These are phyloP conservation scores for Dichetophora obliterata DNA, from an alignment of 2,888 invertebrate species.

Conservation along the genomic window DNA sequence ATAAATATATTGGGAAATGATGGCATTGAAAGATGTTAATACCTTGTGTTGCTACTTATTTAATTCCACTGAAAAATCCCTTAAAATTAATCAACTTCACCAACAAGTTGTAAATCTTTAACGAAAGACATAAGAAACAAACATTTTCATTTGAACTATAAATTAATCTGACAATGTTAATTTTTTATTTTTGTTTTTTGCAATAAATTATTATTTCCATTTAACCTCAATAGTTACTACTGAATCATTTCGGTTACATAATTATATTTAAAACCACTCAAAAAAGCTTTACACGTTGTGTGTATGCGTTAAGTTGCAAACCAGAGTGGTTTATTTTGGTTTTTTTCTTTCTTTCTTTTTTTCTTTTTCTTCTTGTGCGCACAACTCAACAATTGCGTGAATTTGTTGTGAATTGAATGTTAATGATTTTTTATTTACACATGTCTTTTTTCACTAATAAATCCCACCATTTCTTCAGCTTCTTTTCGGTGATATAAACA, in stretches of 20 bases:
- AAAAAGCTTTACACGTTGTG: background rate
- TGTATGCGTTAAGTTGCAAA: too few relatives aligned
- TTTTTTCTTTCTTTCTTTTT: too few relatives aligned
- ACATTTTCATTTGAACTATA: background rate
- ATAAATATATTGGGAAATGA: too few relatives aligned
- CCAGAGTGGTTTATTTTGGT: background rate
- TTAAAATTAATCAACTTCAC: too few relatives aligned
- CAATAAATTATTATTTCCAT: background rate
- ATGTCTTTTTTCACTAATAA: background rate
- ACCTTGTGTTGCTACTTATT: too few relatives aligned
- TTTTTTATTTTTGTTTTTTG: background rate
- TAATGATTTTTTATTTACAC: slow-evolving; percentile 51
- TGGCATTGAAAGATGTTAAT: too few relatives aligned
- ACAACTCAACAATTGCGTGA: slow-evolving; percentile 3
- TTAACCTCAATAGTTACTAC: slow-evolving; percentile 5
- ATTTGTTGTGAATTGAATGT: slow-evolving; percentile 56
- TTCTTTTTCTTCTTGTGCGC: too few relatives aligned
- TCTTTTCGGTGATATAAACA: background rate
- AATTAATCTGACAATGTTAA: background rate
- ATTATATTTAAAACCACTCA: background rate
- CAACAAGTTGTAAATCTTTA: background rate
- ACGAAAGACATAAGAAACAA: background rate
- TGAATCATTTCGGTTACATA: slow-evolving; percentile 14
- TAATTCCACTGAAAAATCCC: too few relatives aligned
- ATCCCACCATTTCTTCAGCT: background rate